Evolutionary conservation across 2,797 vertebrate genomes (phyloP), one percentile per base, ranked within the genome.

Genomic region (Coendou prehensilis): DNA sequence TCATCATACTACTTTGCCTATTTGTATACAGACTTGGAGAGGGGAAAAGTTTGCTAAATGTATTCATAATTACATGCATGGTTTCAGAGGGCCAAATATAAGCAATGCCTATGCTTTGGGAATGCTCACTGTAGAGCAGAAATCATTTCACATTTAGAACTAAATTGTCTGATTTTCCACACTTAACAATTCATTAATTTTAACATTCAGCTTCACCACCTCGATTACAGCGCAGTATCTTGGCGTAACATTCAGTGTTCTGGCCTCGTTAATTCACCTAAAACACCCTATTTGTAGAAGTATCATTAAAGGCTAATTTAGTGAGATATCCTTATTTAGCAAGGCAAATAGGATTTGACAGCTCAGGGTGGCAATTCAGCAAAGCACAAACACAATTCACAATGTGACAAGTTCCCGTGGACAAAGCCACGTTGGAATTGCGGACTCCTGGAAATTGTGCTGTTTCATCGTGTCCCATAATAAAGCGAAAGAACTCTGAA

Each of bases 261-360:
- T 20, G 18, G 95, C 79, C 93, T 96, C 9, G 17, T 89, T 88
- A 92, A 95, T 89, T 97, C 96, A 87, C 45, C 22, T 71, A 92
- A 87, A 86, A 93, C 79, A 83, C 84, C 76, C 87, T 93, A 84
- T 95, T 95, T 96, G 97, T 84, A 73, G 82, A 89, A 61, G 83
- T 85, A 93, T 92, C 93, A 91, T 95, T 90, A 92, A 86, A 93
- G 89, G 95, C 95, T 96, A 96, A 97, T 95, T 96, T 95, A 97
- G 85, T 82, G 78, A 95, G 94, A 84, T 92, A 87, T 88, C 89
- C 93, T 95, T 90, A 91, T 76, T 95, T 95, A 97, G 94, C 91
- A 82, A 95, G 96, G 93, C 91, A 90, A 89, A 98, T 95, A 82
- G 85, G 92, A 86, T 63, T 89, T 96, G 83, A 94, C 93, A 91